Conservation (phyloP, 2,888 invertebrate species). For the Aleiodes alternator region DNA sequence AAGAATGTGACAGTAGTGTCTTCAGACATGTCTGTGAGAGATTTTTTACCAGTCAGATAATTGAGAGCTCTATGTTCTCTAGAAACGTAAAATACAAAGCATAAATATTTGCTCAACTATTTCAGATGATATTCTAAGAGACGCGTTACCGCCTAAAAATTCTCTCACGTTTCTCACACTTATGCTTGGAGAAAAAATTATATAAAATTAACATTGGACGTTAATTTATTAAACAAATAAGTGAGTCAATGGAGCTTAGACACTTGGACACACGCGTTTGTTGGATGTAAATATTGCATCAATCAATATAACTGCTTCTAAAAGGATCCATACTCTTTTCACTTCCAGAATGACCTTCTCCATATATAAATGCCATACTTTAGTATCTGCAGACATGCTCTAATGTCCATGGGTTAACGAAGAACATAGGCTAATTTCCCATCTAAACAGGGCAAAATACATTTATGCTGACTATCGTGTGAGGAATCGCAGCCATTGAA, state of each 20-base stretch:
- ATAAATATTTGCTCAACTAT: slow-evolving; percentile 64
- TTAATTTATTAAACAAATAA: slow-evolving; percentile 70
- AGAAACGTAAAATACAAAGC: slow-evolving; percentile 20
- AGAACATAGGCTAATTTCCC: neutral
- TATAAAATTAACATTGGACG: slow-evolving; percentile 68
- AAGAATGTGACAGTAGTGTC: neutral
- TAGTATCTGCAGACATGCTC: neutral
- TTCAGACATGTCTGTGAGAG: slow-evolving; percentile 2
- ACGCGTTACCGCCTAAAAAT: slow-evolving; percentile 37
- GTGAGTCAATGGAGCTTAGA: slow-evolving; percentile 51
- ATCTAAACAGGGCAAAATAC: no score
- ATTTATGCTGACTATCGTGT: no score
- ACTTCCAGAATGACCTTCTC: slow-evolving; percentile 40
- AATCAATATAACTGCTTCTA: slow-evolving; percentile 71
- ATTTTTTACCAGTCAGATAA: neutral
- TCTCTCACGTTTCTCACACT: slow-evolving; percentile 32
- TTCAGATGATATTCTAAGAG: slow-evolving; percentile 53
- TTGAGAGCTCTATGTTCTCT: slow-evolving; percentile 18
- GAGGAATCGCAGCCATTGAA: neutral
- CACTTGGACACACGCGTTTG: slow-evolving; percentile 28
- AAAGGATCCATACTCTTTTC: slow-evolving; percentile 63
- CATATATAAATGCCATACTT: neutral
- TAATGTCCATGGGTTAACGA: neutral
- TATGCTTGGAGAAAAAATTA: slow-evolving; percentile 68
- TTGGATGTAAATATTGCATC: slow-evolving; percentile 69